phyloP scores from a whole-genome alignment of 2,888 invertebrate genomes.

The Xestoiulus laeticollis region DNA sequence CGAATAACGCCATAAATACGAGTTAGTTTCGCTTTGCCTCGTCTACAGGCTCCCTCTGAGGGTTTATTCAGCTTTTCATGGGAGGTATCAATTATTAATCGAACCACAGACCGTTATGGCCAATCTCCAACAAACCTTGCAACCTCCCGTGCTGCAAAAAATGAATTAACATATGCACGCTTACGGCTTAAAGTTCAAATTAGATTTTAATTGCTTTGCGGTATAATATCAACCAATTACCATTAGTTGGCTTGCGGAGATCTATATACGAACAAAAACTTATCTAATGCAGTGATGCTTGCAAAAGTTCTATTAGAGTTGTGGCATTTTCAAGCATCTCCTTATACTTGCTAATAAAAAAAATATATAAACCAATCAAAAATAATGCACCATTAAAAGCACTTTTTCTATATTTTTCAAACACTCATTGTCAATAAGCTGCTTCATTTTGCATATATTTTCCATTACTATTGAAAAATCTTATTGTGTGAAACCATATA shows the following conservation, averaged over 20 bases:
- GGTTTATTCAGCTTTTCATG: neutral
- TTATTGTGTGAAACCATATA: no score
- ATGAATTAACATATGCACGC: neutral
- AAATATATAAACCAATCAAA: no score
- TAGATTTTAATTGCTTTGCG: conserved; percentile 1
- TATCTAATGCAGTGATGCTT: neutral
- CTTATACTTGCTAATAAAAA: no score
- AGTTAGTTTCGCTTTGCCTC: neutral
- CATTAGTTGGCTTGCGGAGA: neutral
- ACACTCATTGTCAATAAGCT: no score
- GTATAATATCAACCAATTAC: neutral
- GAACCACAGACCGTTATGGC: neutral
- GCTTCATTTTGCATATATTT: no score
- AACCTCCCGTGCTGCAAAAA: neutral
- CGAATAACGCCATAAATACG: neutral
- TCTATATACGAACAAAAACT: neutral
- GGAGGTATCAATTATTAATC: conserved; percentile 24
- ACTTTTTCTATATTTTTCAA: no score
- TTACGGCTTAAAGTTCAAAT: neutral
- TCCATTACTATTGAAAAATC: no score
- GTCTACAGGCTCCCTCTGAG: neutral
- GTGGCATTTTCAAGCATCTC: no score
- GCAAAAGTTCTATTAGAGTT: no score
- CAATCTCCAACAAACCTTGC: neutral
- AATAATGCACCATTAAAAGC: no score